Evolutionary conservation across 2,797 vertebrate species (phyloP), one percentile per base, ranked within the genome.

Genomic region (Nyctibius grandis): DNA sequence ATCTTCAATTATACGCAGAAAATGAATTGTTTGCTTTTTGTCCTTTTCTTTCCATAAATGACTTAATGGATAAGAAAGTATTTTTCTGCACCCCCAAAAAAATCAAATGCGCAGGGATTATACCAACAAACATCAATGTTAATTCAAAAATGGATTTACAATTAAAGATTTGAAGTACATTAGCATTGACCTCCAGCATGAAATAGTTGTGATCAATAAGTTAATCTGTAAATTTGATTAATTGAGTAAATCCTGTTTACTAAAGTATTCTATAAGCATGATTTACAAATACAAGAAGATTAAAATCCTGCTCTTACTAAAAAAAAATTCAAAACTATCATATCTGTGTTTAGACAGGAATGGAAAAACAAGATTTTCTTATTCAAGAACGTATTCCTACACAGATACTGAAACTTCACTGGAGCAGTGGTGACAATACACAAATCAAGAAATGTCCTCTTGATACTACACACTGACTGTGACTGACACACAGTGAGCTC

Each of bases 201-300:
- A 96, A 97, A 98, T 87, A 97, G 92, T 95, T 94, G 89, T 97
- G 98, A 99, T 99, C 99, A 98, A 99, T 99, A 96, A 98, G 89
- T 85, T 98, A 98, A 99, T 99, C 98, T 98, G 98, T 97, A 99
- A 99, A 99, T 98, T 96, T 98, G 98, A 99, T 98, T 98, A 98
- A 98, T 98, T 98, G 97, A 97, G 97, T 88, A 98, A 99, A 99
- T 99, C 99, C 98, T 98, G 96, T 99, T 99, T 98, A 97, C 97
- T 76, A 79, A 97, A 98, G 95, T 97, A 96, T 85, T 92, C 91
- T 89, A 93, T 87, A 94, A 97, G 96, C 96, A 97, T 96, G 91
- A 97, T 97, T 96, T 97, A 95, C 85, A 89, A 91, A 96, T 25
- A 94, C 36, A 47, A 65, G 51, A 50, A 36, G 69, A 94, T 60